These are phyloP conservation scores for Darwinula stevensoni DNA, from an alignment of 2,888 invertebrate genomes.

Conservation along the genomic window DNA sequence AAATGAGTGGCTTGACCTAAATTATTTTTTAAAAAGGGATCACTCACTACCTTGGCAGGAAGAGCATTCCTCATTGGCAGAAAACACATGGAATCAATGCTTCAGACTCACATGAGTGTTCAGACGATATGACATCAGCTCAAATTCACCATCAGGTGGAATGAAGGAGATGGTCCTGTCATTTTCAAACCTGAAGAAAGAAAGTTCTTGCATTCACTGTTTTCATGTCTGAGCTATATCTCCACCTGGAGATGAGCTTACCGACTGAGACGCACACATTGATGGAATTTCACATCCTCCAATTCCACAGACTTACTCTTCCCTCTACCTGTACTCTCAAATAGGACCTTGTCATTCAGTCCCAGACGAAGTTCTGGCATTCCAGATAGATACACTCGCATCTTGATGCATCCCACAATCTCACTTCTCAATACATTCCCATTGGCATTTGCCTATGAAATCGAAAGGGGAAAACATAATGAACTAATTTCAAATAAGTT, in stretches of 20 bases:
- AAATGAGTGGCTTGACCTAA: conserved; percentile 65
- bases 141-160: conserved; percentile 96
- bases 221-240: neutral
- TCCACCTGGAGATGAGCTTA: conserved; percentile 7
- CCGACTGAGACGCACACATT: conserved; percentile 79
- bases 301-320: conserved; percentile 93
- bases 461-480: conserved; percentile 12
- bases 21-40: neutral
- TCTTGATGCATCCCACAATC: conserved; percentile 93
- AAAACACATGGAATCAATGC: conserved; percentile 1
- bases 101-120: conserved; percentile 49
- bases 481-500: neutral
- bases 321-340: conserved; percentile 86
- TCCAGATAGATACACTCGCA: conserved; percentile 89
- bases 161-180: conserved; percentile 95
- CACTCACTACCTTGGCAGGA: too few relatives aligned
- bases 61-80: too few relatives aligned
- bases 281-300: conserved; percentile 96
- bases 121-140: conserved; percentile 86
- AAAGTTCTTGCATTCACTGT: neutral
- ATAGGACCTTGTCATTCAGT: conserved; percentile 82
- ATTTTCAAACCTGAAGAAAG: conserved; percentile 43
- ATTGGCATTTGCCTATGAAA: conserved; percentile 86
- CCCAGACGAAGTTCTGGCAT: conserved; percentile 94
- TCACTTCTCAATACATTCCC: conserved; percentile 89